phyloP scores from a whole-genome alignment of 92 coral and sea anemone genomes.

The Umimayanthus chanpuru region DNA sequence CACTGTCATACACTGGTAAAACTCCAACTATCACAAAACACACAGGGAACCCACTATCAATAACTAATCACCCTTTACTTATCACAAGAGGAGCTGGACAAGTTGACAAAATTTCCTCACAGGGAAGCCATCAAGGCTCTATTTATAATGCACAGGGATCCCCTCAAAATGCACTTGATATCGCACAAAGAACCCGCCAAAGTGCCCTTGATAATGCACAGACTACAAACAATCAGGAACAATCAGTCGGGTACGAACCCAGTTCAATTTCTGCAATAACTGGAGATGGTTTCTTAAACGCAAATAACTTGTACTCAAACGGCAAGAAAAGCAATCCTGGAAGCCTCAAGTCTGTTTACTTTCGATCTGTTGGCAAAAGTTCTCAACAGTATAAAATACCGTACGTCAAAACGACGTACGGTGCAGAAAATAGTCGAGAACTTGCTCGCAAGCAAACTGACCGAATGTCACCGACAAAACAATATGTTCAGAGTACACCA shows the following conservation, averaged over 20 bases:
- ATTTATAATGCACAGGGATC: not conserved
- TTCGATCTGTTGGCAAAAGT: not conserved
- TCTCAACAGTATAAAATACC: not conserved
- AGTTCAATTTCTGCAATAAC: not conserved
- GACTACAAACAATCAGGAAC: not conserved
- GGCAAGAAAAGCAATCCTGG: not conserved
- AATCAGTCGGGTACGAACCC: not conserved
- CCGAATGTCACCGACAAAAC: not conserved
- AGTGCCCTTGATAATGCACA: slow-evolving; percentile 20
- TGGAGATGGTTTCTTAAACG: not conserved
- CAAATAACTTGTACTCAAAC: not conserved
- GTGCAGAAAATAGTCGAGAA: not conserved
- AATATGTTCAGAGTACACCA: not conserved
- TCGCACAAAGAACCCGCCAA: not conserved
- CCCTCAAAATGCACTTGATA: not conserved
- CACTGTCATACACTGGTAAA: not conserved
- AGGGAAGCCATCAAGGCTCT: not conserved
- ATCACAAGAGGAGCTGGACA: not conserved
- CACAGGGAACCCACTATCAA: slow-evolving; percentile 25
- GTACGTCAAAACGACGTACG: not conserved
- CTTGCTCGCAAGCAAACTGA: not conserved
- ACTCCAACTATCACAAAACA: not conserved
- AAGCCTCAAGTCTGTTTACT: not conserved
- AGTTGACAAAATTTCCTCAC: not conserved
- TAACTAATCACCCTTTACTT: not conserved